Evolutionary conservation across 2,113 vertebrate species (phyloP).

Genomic region (Neodon shergylaensis): DNA sequence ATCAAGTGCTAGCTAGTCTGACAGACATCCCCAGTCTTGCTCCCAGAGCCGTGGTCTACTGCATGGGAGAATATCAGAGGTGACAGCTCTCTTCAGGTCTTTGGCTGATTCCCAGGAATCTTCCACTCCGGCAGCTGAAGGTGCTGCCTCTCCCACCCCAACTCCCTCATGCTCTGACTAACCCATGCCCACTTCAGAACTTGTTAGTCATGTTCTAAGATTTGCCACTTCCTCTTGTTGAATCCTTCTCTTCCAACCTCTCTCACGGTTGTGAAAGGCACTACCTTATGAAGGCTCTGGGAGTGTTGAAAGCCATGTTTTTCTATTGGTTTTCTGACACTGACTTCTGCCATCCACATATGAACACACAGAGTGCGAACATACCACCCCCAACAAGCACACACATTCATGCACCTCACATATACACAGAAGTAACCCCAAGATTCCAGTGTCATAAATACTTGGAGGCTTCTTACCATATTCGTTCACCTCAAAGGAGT

Average conservation of each 20-base stretch:
- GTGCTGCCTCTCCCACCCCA: not conserved
- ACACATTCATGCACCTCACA: not conserved
- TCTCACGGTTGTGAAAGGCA: not conserved
- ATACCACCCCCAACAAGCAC: not conserved
- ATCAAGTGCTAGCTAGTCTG: not conserved
- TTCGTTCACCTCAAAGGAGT: slow-evolving; percentile 82
- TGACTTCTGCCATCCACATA: too few relatives aligned
- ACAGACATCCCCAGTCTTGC: not conserved
- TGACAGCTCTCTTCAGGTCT: not conserved
- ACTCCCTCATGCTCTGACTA: not conserved
- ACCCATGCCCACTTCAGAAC: not conserved
- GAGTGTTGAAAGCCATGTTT: not conserved
- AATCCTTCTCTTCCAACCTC: not conserved
- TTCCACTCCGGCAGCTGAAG: not conserved
- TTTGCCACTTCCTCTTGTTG: not conserved
- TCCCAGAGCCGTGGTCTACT: not conserved
- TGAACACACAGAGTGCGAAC: not conserved
- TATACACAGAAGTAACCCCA: not conserved
- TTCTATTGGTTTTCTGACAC: not conserved
- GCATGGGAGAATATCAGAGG: not conserved
- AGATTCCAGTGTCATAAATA: not conserved
- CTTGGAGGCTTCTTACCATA: slow-evolving; percentile 82
- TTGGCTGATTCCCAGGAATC: not conserved
- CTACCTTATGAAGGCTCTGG: not conserved
- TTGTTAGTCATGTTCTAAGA: not conserved